phyloP scores from a whole-genome alignment of 2,888 invertebrate genomes.

The Andrena haemorrhoa region DNA sequence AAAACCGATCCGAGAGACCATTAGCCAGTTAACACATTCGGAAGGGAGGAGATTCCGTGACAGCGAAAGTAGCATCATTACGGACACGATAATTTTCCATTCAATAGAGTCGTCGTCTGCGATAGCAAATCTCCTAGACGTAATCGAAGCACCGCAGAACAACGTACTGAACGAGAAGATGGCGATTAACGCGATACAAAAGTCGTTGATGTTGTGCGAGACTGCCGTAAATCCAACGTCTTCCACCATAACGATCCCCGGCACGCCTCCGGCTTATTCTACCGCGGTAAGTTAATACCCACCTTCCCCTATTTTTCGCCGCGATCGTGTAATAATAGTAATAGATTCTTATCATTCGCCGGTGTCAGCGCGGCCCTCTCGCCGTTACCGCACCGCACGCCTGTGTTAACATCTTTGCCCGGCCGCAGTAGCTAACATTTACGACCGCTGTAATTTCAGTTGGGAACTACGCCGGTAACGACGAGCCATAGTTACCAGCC shows the following conservation, averaged over 20 bases:
- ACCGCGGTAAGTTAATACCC: constrained; percentile 85
- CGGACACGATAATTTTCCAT: constrained; percentile 45
- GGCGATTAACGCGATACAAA: constrained; percentile 94
- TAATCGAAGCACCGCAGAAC: constrained; percentile 82
- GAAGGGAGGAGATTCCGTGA: constrained; percentile 2
- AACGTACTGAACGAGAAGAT: constrained; percentile 89
- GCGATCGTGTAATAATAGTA: constrained; percentile 59
- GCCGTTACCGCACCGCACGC: background rate
- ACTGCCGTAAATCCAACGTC: constrained; percentile 88
- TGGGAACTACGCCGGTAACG: constrained; percentile 82
- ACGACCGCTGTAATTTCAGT: constrained; percentile 67
- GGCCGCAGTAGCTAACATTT: constrained; percentile 12
- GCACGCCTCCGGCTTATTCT: constrained; percentile 88
- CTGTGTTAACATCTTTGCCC: background rate
- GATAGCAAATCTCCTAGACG: constrained; percentile 85
- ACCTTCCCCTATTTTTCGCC: constrained; percentile 8
- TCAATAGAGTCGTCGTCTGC: constrained; percentile 80
- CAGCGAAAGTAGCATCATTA: constrained; percentile 59
- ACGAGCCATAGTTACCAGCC: constrained; percentile 84
- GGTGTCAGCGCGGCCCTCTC: too few relatives aligned
- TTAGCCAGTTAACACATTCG: constrained; percentile 12
- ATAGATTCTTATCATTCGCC: constrained; percentile 32
- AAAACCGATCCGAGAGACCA: background rate
- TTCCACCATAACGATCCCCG: constrained; percentile 86
- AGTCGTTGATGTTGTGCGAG: constrained; percentile 95